These are phyloP conservation scores for Malurus leucopterus DNA, from an alignment of 2,797 vertebrate species.

Conservation along the genomic window DNA sequence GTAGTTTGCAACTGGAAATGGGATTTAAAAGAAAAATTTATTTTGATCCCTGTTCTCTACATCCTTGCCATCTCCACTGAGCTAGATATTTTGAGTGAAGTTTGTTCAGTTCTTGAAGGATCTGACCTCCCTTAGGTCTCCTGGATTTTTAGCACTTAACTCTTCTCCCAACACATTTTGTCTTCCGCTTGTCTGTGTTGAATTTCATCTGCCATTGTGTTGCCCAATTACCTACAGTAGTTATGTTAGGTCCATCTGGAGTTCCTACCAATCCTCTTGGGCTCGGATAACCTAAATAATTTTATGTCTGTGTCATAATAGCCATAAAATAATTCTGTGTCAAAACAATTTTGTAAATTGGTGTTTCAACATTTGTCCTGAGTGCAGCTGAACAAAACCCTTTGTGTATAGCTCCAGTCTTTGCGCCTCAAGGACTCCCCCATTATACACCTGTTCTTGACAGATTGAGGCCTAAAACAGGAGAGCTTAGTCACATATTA, in stretches of 20 bases:
- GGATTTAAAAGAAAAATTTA: neutral
- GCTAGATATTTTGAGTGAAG: neutral
- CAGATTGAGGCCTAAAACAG: slow-evolving; percentile 71
- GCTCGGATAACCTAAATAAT: slow-evolving; percentile 35
- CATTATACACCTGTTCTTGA: slow-evolving; percentile 69
- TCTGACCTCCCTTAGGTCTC: neutral
- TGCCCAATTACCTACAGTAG: slow-evolving; percentile 22
- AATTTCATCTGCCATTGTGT: slow-evolving; percentile 45
- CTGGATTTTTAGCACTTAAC: neutral
- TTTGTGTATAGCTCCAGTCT: slow-evolving; percentile 57
- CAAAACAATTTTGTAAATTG: slow-evolving; percentile 62
- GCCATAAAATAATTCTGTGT: slow-evolving; percentile 53
- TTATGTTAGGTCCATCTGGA: slow-evolving; percentile 26
- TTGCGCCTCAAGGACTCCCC: slow-evolving; percentile 65
- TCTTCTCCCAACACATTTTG: slow-evolving; percentile 33
- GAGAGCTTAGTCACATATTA: slow-evolving; percentile 70
- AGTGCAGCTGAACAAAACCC: slow-evolving; percentile 44
- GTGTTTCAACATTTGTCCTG: slow-evolving; percentile 56
- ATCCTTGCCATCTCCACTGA: neutral
- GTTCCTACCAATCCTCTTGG: slow-evolving; percentile 25
- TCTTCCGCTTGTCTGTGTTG: neutral
- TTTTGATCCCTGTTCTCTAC: neutral
- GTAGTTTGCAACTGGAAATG: neutral
- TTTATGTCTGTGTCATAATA: slow-evolving; percentile 5
- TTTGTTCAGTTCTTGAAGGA: neutral